Base-by-base conservation (phyloP, 1,140 invertebrate genomes). In the Eciton burchellii region DNA sequence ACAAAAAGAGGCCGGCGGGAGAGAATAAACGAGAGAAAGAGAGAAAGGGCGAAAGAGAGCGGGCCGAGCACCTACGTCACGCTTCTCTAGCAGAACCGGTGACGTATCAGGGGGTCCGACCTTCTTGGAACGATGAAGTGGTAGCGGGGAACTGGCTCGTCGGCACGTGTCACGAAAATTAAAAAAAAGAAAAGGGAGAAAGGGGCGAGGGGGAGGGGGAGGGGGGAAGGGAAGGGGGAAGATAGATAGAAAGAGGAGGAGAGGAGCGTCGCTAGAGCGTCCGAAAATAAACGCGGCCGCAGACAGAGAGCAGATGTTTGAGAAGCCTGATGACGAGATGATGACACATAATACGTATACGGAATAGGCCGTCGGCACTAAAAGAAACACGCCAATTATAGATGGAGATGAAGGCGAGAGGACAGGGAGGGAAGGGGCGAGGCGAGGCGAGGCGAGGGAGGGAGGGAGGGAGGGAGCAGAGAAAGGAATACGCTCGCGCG, bases 131-230 rank as follows among this genome's bases (percentile, higher is more conserved):
- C 35, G 35, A 56, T 74, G 57, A 16, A 62, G 24, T 45, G 68
- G 43, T 26, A 35, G 54, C 59, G 56, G 11, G 11, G 16, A 72
- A 81, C 77, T 81, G 68, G 68, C 60, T 81, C 73, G 54, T 26
- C 41, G 77, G 77, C 77, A 81, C 77, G 77, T 72, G 77, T 81
- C 77, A 43, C 16, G 35, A 73, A 72, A 81, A 71, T 56, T 3
- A 54, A 26, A 66, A 79, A 79, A 68, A n/a, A 66, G n/a, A 19
- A 52, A 24, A 8, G 12, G 2, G 1, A 5, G 6, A 24, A 8
- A n/a, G 2, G 1, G 3, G 6, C 6, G 11, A 0, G 6, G 8
- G 35, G 6, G 14, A n/a, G 3, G 9, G 14, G 60, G 41, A 47
- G 26, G 12, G 29, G 14, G 21, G n/a, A n/a, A 66, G n/a, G 12